phyloP scores from a whole-genome alignment of 1,140 invertebrate genomes.

The Drosophila micromelanica region DNA sequence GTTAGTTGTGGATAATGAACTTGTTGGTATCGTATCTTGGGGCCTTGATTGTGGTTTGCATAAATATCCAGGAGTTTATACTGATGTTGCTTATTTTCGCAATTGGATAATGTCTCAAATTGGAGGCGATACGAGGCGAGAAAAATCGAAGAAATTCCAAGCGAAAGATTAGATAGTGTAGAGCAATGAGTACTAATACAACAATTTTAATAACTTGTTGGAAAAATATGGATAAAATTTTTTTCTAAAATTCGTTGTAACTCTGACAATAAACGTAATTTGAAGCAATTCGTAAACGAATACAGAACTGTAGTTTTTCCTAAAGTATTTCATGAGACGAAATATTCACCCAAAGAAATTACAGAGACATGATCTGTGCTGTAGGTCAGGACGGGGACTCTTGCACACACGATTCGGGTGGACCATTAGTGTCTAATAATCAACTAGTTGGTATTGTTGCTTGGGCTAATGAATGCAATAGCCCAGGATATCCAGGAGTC shows the following conservation, averaged over 20 bases:
- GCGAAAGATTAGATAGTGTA: too few species aligned
- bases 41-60: slow-evolving; percentile 1
- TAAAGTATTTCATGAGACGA: background rate
- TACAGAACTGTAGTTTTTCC: too few species aligned
- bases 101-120: background rate
- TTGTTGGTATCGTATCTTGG: slow-evolving; percentile 1
- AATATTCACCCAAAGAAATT: background rate
- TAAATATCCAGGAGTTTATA: background rate
- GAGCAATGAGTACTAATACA: too few species aligned
- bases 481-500: background rate
- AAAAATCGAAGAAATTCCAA: too few species aligned
- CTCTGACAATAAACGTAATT: too few species aligned
- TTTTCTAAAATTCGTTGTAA: background rate
- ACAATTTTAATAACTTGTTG: too few species aligned
- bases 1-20: background rate
- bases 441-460: background rate
- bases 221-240: too few species aligned
- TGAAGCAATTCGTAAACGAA: too few species aligned
- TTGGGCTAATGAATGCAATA: background rate
- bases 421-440: background rate
- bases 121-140: too few species aligned
- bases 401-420: background rate
- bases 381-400: background rate
- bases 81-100: background rate
- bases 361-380: background rate